Percentiles rank a stretch among this genome's conserved stretches.
phyloP scores from a whole-genome alignment of 2,888 invertebrate genomes.

The Agonopterix alstromeriana region DNA sequence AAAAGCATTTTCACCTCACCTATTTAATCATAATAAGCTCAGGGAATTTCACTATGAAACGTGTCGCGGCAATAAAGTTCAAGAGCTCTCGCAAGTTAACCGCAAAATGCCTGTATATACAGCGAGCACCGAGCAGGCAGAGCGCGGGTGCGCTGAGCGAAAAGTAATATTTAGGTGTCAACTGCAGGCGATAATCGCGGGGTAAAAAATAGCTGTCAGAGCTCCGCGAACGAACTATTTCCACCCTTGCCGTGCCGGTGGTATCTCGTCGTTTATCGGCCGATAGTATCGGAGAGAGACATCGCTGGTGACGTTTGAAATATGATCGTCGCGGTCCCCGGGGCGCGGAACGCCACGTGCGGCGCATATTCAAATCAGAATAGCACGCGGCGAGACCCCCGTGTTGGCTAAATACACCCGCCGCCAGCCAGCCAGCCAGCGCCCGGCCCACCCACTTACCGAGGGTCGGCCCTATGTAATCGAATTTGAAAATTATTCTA shows the following conservation, averaged over 20 bases:
- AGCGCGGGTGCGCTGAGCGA: slow-evolving; percentile 38
- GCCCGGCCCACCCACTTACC: slow-evolving; percentile 70
- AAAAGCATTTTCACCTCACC: not conserved
- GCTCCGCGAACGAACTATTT: slow-evolving; percentile 51
- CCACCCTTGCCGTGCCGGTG: slow-evolving; percentile 62
- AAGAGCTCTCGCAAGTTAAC: slow-evolving; percentile 48
- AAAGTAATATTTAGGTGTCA: slow-evolving; percentile 76
- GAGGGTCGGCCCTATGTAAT: slow-evolving; percentile 76
- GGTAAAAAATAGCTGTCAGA: slow-evolving; percentile 65
- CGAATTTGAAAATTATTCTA: slow-evolving; percentile 78
- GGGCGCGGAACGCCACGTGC: slow-evolving; percentile 69
- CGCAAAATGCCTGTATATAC: slow-evolving; percentile 54
- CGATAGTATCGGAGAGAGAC: slow-evolving; percentile 76
- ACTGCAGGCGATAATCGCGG: slow-evolving; percentile 73
- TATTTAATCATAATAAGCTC: slow-evolving; percentile 25
- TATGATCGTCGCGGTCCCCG: slow-evolving; percentile 72
- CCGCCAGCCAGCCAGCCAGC: slow-evolving; percentile 52
- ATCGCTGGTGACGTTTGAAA: slow-evolving; percentile 76
- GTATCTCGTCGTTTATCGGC: slow-evolving; percentile 69
- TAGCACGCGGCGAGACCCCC: slow-evolving; percentile 72
- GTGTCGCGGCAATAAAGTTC: slow-evolving; percentile 58
- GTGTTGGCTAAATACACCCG: slow-evolving; percentile 77
- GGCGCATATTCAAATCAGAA: slow-evolving; percentile 74
- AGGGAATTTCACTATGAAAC: slow-evolving; percentile 40
- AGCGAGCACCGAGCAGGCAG: slow-evolving; percentile 22